These are phyloP conservation scores for Cyphomyrmex costatus DNA, from an alignment of 1,140 invertebrate genomes.

Conservation along the genomic window DNA sequence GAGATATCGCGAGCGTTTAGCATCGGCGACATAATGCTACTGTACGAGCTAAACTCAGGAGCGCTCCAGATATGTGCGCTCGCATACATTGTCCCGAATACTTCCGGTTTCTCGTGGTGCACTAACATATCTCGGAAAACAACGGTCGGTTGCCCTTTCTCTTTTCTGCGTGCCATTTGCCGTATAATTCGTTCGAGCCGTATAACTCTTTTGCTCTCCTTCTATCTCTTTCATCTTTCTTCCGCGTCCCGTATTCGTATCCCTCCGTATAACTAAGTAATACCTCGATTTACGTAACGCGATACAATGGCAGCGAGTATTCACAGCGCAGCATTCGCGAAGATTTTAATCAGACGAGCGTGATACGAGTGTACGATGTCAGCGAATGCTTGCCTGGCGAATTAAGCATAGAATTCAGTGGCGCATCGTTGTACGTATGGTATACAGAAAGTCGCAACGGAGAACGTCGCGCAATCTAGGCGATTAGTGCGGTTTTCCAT, in stretches of 20 bases:
- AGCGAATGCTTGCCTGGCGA: constrained; percentile 23
- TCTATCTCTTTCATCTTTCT: background rate
- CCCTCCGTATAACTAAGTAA: constrained; percentile 47
- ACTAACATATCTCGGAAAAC: constrained; percentile 56
- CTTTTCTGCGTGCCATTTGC: background rate
- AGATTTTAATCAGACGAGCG: constrained; percentile 54
- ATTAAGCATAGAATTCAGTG: constrained; percentile 47
- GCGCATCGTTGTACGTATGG: background rate
- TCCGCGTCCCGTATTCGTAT: background rate
- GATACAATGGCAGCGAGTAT: background rate
- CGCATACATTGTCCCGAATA: constrained; percentile 29
- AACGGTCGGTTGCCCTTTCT: constrained; percentile 45
- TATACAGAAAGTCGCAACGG: background rate
- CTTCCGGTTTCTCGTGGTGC: constrained; percentile 55
- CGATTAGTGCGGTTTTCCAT: constrained; percentile 15
- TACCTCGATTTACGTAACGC: constrained; percentile 48
- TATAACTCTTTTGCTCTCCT: constrained; percentile 4
- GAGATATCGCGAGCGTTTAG: constrained; percentile 63
- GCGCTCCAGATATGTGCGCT: constrained; percentile 1
- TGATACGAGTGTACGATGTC: constrained; percentile 42
- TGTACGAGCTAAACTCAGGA: constrained; percentile 22
- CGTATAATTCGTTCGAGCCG: background rate
- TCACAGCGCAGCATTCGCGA: background rate
- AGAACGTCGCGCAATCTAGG: background rate
- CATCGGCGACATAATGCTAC: constrained; percentile 65